Conservation (phyloP, 2,113 vertebrate species). For the Chionodraco myersi region DNA sequence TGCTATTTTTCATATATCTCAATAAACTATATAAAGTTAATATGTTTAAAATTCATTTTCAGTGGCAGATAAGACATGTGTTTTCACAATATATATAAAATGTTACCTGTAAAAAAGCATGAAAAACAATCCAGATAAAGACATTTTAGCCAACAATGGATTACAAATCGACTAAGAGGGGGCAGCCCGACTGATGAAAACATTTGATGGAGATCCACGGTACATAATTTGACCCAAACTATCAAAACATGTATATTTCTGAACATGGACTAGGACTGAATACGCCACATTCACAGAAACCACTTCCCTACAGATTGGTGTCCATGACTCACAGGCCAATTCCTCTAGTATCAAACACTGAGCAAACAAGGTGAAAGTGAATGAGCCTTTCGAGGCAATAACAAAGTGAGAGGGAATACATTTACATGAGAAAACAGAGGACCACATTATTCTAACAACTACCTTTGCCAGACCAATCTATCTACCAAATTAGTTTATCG, state of each 20-base stretch:
- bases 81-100: not conserved
- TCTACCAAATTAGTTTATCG: slow-evolving; percentile 88
- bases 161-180: too few species aligned
- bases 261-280: not conserved
- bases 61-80: not conserved
- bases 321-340: slow-evolving; percentile 68
- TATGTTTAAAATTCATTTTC: too few species aligned
- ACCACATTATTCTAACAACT: slow-evolving; percentile 83
- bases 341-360: slow-evolving; percentile 63
- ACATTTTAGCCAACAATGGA: too few species aligned
- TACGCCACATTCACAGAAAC: slow-evolving; percentile 32
- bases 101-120: not conserved
- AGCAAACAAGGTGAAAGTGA: slow-evolving; percentile 82
- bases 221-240: slow-evolving; percentile 5
- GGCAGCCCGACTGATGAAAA: not conserved
- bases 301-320: slow-evolving; percentile 23
- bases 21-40: too few species aligned
- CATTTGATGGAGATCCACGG: not conserved
- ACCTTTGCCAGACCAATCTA: slow-evolving; percentile 87
- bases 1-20: too few species aligned
- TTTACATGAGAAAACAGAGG: slow-evolving; percentile 84
- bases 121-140: too few species aligned
- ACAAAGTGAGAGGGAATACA: slow-evolving; percentile 82
- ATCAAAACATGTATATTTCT: slow-evolving; percentile 1
- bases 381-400: slow-evolving; percentile 76